phyloP scores from a whole-genome alignment of 2,797 vertebrate species.

The Gymnoscopelus braueri region DNA sequence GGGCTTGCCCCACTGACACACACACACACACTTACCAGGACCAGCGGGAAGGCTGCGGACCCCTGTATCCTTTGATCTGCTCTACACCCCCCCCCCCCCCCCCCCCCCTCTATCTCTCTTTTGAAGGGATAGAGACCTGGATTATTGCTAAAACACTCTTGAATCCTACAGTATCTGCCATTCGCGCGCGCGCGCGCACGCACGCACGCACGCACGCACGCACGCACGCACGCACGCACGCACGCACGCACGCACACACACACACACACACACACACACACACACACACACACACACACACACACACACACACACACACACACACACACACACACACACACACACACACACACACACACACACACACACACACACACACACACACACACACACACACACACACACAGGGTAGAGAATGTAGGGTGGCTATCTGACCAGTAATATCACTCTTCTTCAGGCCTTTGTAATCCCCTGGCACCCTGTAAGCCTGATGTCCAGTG shows the following conservation, averaged over 20 bases:
- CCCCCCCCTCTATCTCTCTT: not conserved
- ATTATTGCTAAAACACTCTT: not conserved
- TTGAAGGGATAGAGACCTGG: not conserved
- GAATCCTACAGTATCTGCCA: not conserved
- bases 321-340: conserved; percentile 6
- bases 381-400: conserved; percentile 28
- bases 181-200: not conserved
- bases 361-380: conserved; percentile 17
- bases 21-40: too few species aligned
- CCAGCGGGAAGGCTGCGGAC: too few species aligned
- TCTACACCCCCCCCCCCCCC: conserved; percentile 17
- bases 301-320: not conserved
- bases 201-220: not conserved
- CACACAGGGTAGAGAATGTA: conserved; percentile 42
- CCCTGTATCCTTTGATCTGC: not conserved
- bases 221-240: not conserved
- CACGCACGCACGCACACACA: not conserved
- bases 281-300: conserved; percentile 30
- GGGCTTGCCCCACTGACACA: too few species aligned
- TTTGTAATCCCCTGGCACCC: conserved; percentile 68
- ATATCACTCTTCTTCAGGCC: conserved; percentile 63
- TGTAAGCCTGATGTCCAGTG: conserved; percentile 49
- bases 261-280: conserved; percentile 4
- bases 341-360: conserved; percentile 18
- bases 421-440: conserved; percentile 37